Evolutionary conservation across 2,888 invertebrate species (phyloP), one percentile per base, ranked within the genome.

Genomic region (Leptinotarsa tumamoca): DNA sequence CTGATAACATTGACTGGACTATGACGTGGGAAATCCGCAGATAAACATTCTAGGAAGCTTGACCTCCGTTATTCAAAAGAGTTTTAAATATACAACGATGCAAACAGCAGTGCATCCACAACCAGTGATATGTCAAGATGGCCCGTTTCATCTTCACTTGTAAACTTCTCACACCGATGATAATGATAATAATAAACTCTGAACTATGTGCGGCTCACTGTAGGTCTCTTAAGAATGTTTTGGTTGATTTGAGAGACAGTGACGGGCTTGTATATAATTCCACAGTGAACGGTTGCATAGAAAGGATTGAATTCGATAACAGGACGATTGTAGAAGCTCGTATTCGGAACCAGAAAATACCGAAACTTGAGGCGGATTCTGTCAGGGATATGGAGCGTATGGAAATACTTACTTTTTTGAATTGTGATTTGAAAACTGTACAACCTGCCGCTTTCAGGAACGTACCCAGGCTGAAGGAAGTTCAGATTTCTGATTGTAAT

Each of bases 311-410:
- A n/a, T 81, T 83, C 67, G 72, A 33, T 17, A 66, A 69, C 50
- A 75, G 76, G 33, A 58, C 75, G 10, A 72, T 81, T 13, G 69
- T 67, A n/a, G 74, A 79, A 33, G 68, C 82, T 4, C 76, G 75
- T 23, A 72, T 79, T 0, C 61, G 73, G 14, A 50, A 79, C 13
- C 84, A 84, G 80, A 74, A 68, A 49, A 58, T 83, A 14, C 71
- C 71, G 52, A 49, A 69, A 15, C 70, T 83, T 14, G 74, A 72
- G 1, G 56, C 33, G 13, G 79, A 82, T 68, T 74, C 81, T 17
- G 75, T 83, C 21, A 73, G 77, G 68, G 73, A 83, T 77, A 76
- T 83, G 80, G 77, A 74, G 17, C 68, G 77, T 15, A 72, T 83
- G 52, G 81, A 74, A 27, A 77, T 73, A 5, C 43, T 82, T 54